Evolutionary conservation across 92 coral and sea anemone genomes (phyloP).

Genomic region (Palythoa caribaeorum): DNA sequence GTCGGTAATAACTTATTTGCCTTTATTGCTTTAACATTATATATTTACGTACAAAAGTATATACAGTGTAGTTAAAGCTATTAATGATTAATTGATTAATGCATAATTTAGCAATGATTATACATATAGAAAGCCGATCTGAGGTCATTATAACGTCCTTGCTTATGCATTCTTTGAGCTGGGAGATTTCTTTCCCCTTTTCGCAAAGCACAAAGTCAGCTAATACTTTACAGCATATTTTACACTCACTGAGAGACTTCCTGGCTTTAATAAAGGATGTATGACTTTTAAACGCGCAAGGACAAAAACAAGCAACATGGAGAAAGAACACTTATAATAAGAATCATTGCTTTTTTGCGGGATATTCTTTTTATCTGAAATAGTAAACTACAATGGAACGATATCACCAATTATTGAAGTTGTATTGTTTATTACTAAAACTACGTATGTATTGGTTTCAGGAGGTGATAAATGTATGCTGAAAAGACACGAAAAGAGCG

Average conservation of each 20-base stretch:
- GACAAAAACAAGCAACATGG: slow-evolving; percentile 51
- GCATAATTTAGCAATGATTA: slow-evolving; percentile 42
- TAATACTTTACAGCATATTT: slow-evolving; percentile 46
- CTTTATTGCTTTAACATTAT: slow-evolving; percentile 44
- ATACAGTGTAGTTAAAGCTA: slow-evolving; percentile 48
- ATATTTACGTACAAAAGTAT: slow-evolving; percentile 41
- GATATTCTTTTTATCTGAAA: slow-evolving; percentile 47
- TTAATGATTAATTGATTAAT: slow-evolving; percentile 43
- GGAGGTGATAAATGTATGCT: slow-evolving; percentile 45
- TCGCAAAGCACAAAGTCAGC: slow-evolving; percentile 52
- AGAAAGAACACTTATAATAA: slow-evolving; percentile 46
- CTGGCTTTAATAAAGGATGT: slow-evolving; percentile 50
- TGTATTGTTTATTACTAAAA: slow-evolving; percentile 47
- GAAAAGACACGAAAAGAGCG: slow-evolving; percentile 48
- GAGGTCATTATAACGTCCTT: slow-evolving; percentile 48
- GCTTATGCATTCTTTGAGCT: slow-evolving; percentile 47
- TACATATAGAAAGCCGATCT: slow-evolving; percentile 48
- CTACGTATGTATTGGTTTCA: slow-evolving; percentile 40
- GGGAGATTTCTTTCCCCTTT: slow-evolving; percentile 53
- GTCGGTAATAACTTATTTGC: slow-evolving; percentile 44
- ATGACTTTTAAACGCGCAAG: slow-evolving; percentile 53
- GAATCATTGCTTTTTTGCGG: slow-evolving; percentile 51
- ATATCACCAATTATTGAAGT: slow-evolving; percentile 46
- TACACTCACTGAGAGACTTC: slow-evolving; percentile 52
- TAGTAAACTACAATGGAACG: slow-evolving; percentile 49